Evolutionary conservation across 2,888 invertebrate species (phyloP).

Genomic region (Drosophila pullipes): DNA sequence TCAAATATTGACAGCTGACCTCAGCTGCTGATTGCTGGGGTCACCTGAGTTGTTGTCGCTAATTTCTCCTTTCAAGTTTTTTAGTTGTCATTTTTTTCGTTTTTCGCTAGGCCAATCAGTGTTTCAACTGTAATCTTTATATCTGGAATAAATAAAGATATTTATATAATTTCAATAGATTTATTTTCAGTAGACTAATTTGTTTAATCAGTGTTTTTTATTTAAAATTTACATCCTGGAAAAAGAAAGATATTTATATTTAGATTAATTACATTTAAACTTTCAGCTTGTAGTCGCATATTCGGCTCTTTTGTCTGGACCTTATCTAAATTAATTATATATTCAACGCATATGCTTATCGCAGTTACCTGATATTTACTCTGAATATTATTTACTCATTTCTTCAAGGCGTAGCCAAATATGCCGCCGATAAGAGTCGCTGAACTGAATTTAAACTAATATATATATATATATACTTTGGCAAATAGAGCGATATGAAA

Average conservation of each 20-base stretch:
- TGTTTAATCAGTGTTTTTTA: not conserved
- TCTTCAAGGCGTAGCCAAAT: constrained; percentile 51
- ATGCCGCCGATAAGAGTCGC: constrained; percentile 64
- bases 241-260: not conserved
- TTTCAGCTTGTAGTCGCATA: too few species aligned
- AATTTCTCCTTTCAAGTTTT: constrained; percentile 10
- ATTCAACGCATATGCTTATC: constrained; percentile 51
- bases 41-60: not conserved
- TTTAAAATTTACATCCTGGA: not conserved
- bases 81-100: not conserved
- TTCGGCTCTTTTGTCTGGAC: not conserved
- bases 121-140: not conserved
- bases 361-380: constrained; percentile 59
- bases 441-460: constrained; percentile 21
- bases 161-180: not conserved
- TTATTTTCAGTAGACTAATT: not conserved
- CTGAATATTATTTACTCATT: constrained; percentile 50
- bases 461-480: not conserved
- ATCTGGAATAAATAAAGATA: not conserved
- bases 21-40: constrained; percentile 3
- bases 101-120: not conserved
- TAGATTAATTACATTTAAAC: not conserved
- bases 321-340: constrained; percentile 50
- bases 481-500: constrained; percentile 22
- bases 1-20: constrained; percentile 62